These are phyloP conservation scores for Chondrilla cf. caribensis DNA, from an alignment of 37 sponge, comb jelly and placozoan species.

Conservation along the genomic window DNA sequence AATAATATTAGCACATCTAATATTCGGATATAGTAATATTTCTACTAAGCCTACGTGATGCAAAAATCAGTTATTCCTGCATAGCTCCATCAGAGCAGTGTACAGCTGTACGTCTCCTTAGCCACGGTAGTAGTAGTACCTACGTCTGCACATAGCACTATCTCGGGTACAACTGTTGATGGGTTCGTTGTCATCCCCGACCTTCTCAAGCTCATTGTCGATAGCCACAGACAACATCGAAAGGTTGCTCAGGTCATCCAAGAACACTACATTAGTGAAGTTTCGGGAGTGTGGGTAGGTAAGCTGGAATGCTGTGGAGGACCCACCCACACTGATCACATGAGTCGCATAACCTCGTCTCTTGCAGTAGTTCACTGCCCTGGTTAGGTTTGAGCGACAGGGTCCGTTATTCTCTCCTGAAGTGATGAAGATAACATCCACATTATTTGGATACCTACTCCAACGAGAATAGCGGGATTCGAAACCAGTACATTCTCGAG, in stretches of 20 bases:
- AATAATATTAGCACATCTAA: no score
- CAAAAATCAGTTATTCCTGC: no score
- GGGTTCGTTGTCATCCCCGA: neutral
- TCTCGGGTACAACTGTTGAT: neutral
- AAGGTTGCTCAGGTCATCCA: neutral
- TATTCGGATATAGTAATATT: no score
- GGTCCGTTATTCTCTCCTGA: slow-evolving; percentile 10
- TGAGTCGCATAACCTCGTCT: slow-evolving; percentile 6
- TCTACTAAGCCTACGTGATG: no score
- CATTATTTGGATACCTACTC: neutral
- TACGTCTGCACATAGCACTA: neutral
- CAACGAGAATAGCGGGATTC: no score
- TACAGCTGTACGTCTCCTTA: no score
- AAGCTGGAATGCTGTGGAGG: neutral
- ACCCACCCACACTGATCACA: neutral
- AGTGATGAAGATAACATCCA: neutral
- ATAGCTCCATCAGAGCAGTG: no score
- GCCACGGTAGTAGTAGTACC: no score
- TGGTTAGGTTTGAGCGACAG: neutral
- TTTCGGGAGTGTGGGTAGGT: neutral
- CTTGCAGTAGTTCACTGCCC: neutral
- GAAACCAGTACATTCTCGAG: neutral
- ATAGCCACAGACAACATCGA: neutral
- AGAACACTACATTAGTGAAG: neutral
- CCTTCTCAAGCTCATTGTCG: neutral